phyloP scores from a whole-genome alignment of 2,888 invertebrate genomes.

The Cyclophora punctaria region DNA sequence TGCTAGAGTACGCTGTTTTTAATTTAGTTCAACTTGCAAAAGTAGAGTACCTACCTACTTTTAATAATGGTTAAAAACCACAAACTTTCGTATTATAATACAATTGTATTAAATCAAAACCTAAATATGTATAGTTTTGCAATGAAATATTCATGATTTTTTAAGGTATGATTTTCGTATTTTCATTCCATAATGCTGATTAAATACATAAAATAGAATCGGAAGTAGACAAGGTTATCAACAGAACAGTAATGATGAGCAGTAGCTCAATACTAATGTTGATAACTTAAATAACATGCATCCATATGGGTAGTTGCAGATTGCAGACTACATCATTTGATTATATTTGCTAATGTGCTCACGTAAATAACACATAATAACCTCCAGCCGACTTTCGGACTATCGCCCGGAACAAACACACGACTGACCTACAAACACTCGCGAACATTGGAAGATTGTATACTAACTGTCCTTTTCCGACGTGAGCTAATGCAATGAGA shows the following conservation, averaged over 20 bases:
- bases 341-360: conserved; percentile 38
- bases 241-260: no score
- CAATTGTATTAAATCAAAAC: no score
- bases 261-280: no score
- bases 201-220: no score
- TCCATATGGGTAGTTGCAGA: conserved; percentile 18
- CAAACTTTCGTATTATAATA: no score
- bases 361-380: conserved; percentile 63
- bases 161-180: no score
- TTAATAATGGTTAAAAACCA: no score
- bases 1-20: conserved; percentile 54
- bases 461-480: conserved; percentile 49
- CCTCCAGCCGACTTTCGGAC: conserved; percentile 74
- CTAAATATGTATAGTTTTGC: no score
- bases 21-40: not conserved
- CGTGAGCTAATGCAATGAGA: conserved; percentile 34
- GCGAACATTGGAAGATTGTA: conserved; percentile 57
- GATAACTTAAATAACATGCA: not conserved
- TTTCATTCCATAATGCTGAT: no score
- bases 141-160: no score
- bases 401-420: conserved; percentile 71
- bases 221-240: no score
- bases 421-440: conserved; percentile 73
- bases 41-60: no score
- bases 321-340: conserved; percentile 18